A percentile compares a stretch with the other conserved stretches of the same genome.
Conservation (phyloP, 2,888 invertebrate genomes). For the Synergus itoensis region DNA sequence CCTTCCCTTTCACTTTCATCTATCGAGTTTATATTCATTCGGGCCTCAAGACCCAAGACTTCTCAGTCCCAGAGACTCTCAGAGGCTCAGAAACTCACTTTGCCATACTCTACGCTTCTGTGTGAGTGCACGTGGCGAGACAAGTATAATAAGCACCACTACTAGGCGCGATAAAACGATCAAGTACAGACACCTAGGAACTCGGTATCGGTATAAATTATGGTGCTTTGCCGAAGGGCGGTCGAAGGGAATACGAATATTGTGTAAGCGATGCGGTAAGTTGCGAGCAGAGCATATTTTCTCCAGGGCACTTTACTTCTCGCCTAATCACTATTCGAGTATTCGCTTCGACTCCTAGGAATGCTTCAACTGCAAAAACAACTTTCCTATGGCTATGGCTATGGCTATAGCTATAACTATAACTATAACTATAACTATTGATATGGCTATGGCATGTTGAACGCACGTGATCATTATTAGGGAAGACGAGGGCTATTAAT, state of each 20-base stretch:
- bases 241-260: constrained; percentile 45
- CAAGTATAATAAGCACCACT: constrained; percentile 53
- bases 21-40: constrained; percentile 65
- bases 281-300: not conserved
- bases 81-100: constrained; percentile 30
- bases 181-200: constrained; percentile 52
- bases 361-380: no score
- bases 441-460: no score
- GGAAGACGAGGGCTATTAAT: no score
- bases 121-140: constrained; percentile 42
- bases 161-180: constrained; percentile 57
- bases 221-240: constrained; percentile 49
- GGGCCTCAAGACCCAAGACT: constrained; percentile 47
- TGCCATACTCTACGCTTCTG: constrained; percentile 42
- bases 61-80: not conserved
- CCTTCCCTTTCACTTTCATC: constrained; percentile 78
- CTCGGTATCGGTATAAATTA: constrained; percentile 51
- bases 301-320: not conserved
- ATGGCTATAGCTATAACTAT: no score
- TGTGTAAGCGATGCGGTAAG: constrained; percentile 41
- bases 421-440: no score
- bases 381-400: no score
- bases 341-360: no score
- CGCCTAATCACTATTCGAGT: no score
- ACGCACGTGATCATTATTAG: no score